Evolutionary conservation across 2,797 vertebrate species (phyloP), one percentile per base, ranked within the genome.

Genomic region (Peromyscus melanophrys): DNA sequence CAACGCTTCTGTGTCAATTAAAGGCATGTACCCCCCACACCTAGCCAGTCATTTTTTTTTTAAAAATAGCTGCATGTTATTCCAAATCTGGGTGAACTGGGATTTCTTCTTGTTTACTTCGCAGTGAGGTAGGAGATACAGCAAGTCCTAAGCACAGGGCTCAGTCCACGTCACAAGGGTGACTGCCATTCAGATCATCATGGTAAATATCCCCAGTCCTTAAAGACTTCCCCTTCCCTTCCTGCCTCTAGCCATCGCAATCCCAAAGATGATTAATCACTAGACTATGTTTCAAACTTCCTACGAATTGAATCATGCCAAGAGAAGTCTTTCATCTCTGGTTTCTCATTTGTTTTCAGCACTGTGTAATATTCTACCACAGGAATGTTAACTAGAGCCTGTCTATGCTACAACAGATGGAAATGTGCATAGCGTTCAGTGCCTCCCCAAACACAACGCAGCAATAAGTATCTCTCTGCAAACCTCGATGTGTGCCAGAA

Each of bases 321-420:
- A 67, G 25, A 0, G 16, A 55, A 52, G 14, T 2, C 19, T 52
- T 88, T 23, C 29, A 19, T 40, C 2, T n/a, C 31, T 14, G 19
- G 13, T 65, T 49, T 27, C 34, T 23, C 21, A 12, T 27, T 40
- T 43, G 3, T 40, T 52, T 55, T 69, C 89, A 29, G 19, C 14
- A 19, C 75, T 52, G 40, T 19, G 1, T 59, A 37, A 61, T 29
- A 23, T 31, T 57, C 69, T 49, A 0, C 12, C 0, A 4, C 0
- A 11, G 55, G 37, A 37, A 29, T 16, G 5, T 16, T 16, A 2
- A 31, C n/a, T 29, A 4, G 25, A 49, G 55, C 40, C 4, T 0
- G 25, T n/a, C 52, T 17, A 40, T 16, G 2, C 23, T 6, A 13
- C 61, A 25, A 9, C 0, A 14, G 55, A 23, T 46, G 14, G 25